Base-by-base conservation (phyloP, 2,113 vertebrate genomes). In the Ictalurus punctatus region DNA sequence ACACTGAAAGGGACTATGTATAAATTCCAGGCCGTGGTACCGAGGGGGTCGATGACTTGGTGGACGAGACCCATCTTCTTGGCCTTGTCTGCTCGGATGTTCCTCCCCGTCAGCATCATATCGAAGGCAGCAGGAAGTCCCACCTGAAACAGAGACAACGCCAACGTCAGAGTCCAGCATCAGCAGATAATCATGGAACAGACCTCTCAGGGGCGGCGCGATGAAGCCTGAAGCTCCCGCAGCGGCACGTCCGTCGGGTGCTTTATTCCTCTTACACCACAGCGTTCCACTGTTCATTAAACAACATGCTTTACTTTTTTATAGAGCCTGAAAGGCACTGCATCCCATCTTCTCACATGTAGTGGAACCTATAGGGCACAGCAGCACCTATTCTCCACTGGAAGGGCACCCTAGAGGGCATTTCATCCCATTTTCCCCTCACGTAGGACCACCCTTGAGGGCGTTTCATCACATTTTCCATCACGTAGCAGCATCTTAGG, bases 91-190 rank as follows among this genome's bases (percentile, higher is more conserved):
- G 97, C 95, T 27, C 94, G 94, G 88, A 98, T 97, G 93, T 95
- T 97, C 91, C 94, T 97, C 16, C 97, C 97, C 0, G 97, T 98
- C 93, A 98, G 94, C 96, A 97, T 97, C 96, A 97, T 96, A 73
- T 98, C 97, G 89, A 97, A 97, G 14, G 96, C 96, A 87, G 95
- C 90, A 27, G 96, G 96, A 19, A 99, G 84, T 10, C 96, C 96
- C 92, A 97, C 94, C 97, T 97, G 52, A 92, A 40, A 92, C 37
- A 82, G n/a, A 84, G 37, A 87, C 23, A 40, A 58, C 40, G 69
- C n/a, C 48, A 30, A 16, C 27, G 6, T 80, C 52, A 78, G 6
- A 13, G 37, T 65, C n/a, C 9, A 40, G 37, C 27, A 63, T 80
- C 23, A 69, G n/a, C 85, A 65, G 14, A 80, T 48, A 52, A 16